phyloP scores from a whole-genome alignment of 2,113 vertebrate species.

The Parus major region DNA sequence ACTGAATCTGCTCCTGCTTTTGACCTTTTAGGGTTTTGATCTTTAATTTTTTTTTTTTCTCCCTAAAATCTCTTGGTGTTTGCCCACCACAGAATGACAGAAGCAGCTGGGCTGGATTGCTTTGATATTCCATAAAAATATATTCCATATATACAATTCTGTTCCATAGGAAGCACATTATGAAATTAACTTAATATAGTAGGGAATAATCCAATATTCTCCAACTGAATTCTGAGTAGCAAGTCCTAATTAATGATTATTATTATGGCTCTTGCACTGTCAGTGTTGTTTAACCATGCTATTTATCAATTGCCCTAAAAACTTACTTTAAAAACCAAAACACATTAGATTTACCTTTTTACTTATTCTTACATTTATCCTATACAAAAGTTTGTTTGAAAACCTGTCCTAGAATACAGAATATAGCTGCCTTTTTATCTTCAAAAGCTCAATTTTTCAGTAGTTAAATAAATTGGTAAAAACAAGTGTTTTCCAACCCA shows the following conservation, averaged over 20 bases:
- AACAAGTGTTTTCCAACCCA: background rate
- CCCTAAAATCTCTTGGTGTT: background rate
- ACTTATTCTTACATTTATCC: background rate
- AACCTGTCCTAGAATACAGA: background rate
- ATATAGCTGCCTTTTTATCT: background rate
- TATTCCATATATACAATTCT: background rate
- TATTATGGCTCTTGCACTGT: background rate
- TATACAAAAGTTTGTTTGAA: background rate
- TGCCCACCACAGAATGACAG: background rate
- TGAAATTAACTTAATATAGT: background rate
- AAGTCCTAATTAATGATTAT: background rate
- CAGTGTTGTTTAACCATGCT: background rate
- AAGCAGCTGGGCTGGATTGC: background rate
- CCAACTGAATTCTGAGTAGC: background rate
- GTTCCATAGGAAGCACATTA: background rate
- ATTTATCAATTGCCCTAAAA: background rate
- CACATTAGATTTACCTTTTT: background rate
- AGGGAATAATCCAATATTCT: background rate
- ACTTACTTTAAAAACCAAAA: background rate
- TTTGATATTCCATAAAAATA: background rate
- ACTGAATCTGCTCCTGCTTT: background rate
- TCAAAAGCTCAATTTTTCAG: background rate
- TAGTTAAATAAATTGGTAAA: background rate
- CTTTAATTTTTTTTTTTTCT: background rate
- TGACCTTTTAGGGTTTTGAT: background rate